Evolutionary conservation across 2,888 invertebrate genomes (phyloP).

Genomic region (Nymphalis c-album): DNA sequence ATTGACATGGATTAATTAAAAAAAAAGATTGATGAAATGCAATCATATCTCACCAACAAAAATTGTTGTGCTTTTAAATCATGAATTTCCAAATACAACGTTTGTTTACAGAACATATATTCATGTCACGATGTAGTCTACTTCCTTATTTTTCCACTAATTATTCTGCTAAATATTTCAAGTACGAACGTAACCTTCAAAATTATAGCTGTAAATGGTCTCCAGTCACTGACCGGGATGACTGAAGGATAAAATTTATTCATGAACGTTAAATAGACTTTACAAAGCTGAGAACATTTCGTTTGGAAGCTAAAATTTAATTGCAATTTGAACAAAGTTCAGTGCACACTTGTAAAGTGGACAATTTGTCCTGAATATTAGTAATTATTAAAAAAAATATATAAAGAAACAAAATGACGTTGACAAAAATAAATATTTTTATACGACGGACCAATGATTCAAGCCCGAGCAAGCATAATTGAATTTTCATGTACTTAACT

Average conservation of each 20-base stretch:
- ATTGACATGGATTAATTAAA: neutral
- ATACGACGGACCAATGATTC: too few relatives aligned
- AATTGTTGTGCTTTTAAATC: too few relatives aligned
- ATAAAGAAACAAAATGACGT: too few relatives aligned
- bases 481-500: neutral
- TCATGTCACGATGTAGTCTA: slow-evolving; percentile 20
- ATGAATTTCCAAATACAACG: slow-evolving; percentile 3
- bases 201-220: slow-evolving; percentile 24
- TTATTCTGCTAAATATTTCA: slow-evolving; percentile 22
- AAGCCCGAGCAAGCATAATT: too few relatives aligned
- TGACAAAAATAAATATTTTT: too few relatives aligned
- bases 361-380: too few relatives aligned
- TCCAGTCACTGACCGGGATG: slow-evolving; percentile 12
- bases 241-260: slow-evolving; percentile 12
- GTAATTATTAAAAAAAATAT: too few relatives aligned
- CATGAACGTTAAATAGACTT: slow-evolving; percentile 6
- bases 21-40: too few relatives aligned
- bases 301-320: neutral
- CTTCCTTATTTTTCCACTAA: slow-evolving; percentile 16
- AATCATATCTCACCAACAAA: too few relatives aligned
- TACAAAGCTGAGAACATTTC: neutral
- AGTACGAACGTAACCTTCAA: slow-evolving; percentile 20
- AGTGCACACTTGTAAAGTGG: too few relatives aligned
- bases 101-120: neutral
- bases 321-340: neutral